Conservation (phyloP, 2,888 invertebrate species). For the Clusia tigrina region DNA sequence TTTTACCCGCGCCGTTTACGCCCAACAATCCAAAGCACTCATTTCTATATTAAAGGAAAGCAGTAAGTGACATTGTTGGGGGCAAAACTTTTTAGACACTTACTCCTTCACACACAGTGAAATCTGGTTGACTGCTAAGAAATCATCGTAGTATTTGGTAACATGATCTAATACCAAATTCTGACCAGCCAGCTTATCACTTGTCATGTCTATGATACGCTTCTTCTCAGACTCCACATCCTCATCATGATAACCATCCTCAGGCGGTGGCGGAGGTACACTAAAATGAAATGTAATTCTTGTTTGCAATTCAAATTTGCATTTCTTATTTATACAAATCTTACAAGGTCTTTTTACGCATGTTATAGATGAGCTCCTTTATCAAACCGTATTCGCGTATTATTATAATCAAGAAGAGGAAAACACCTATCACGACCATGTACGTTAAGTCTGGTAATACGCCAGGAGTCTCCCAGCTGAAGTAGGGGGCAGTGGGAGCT, state of each 20-base stretch:
- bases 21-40: slow-evolving; percentile 84
- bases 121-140: slow-evolving; percentile 79
- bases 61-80: neutral
- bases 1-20: slow-evolving; percentile 85
- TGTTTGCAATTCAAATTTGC: slow-evolving; percentile 36
- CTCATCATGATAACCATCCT: slow-evolving; percentile 58
- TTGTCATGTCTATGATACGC: slow-evolving; percentile 61
- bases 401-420: slow-evolving; percentile 71
- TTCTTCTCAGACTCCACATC: slow-evolving; percentile 68
- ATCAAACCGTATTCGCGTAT: slow-evolving; percentile 68
- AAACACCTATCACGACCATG: slow-evolving; percentile 67
- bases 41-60: slow-evolving; percentile 58
- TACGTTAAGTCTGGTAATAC: slow-evolving; percentile 74
- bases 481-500: slow-evolving; percentile 64
- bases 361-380: slow-evolving; percentile 41
- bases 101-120: slow-evolving; percentile 64
- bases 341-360: slow-evolving; percentile 23
- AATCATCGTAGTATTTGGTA: slow-evolving; percentile 76
- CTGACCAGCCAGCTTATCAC: slow-evolving; percentile 56
- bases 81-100: slow-evolving; percentile 20
- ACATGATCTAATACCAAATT: slow-evolving; percentile 70
- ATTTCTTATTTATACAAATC: slow-evolving; percentile 14
- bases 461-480: slow-evolving; percentile 75
- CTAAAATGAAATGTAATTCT: slow-evolving; percentile 34
- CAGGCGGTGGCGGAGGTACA: slow-evolving; percentile 47